Evolutionary conservation across 2,888 invertebrate species (phyloP), one percentile per base, ranked within the genome.

Genomic region (Dexiosoma caninum): DNA sequence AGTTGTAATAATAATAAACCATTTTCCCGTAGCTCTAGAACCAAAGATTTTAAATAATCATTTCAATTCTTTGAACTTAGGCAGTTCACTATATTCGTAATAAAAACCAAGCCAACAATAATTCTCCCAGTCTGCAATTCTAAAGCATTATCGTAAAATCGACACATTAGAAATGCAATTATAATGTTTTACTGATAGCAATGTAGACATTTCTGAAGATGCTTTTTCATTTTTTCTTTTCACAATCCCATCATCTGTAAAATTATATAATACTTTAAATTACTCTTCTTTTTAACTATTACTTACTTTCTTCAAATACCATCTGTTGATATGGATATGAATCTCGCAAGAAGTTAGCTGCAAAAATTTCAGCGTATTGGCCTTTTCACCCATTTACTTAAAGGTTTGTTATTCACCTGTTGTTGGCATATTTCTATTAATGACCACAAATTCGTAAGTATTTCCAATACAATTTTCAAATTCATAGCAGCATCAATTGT

Each of bases 401-500:
- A 87, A 53, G 92, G 90, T 0, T 90, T 88, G 77, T 82, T 85
- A 85, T 90, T 69, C 2, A 85, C 78, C 7, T 84, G 83, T 8
- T 82, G 6, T 42, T 89, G 89, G 23, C 86, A 86, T n/a, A 87
- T 83, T 12, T 89, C 87, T n/a, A 91, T 88, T 12, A 91, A 87
- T 9, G 91, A 90, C 91, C 92, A 93, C n/a, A 95, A 87, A 59
- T 93, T 90, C 66, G 92, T 91, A 60, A 95, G 91, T 2, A 95
- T 93, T 83, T 92, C 91, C 51, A 94, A 89, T 30, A 93, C 91
- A 80, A 92, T 92, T 86, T 92, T 93, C 8, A 96, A 89, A 35
- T 95, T 91, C 37, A 91, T 88, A 2, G 93, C 92, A 19, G 93
- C 93, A 89, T 95, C 95, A 81, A 91, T 91, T 81, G 90, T 92